These are phyloP conservation scores for Notarius quadriscutis DNA, from an alignment of 2,113 vertebrate species.

Conservation along the genomic window DNA sequence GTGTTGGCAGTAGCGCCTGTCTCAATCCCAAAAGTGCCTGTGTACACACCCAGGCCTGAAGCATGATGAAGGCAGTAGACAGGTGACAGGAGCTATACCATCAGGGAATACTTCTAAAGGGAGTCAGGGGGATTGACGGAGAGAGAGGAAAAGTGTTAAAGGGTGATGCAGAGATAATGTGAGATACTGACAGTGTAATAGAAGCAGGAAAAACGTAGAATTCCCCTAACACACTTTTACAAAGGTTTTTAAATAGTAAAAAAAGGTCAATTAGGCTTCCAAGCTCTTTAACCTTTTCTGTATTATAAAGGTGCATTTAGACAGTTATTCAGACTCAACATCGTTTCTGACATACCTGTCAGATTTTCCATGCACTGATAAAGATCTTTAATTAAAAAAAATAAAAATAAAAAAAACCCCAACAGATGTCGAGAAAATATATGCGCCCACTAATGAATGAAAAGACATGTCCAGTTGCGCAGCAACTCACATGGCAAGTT, in stretches of 20 bases:
- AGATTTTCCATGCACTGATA: constrained; percentile 1
- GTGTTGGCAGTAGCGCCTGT: constrained; percentile 65
- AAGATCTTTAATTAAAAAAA: constrained; percentile 17
- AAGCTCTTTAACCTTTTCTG: not conserved
- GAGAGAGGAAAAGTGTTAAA: constrained; percentile 26
- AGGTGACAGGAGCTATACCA: constrained; percentile 75
- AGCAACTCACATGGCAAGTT: constrained; percentile 16
- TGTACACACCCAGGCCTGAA: constrained; percentile 52
- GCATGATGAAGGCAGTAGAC: constrained; percentile 76
- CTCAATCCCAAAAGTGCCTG: constrained; percentile 29
- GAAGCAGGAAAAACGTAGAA: not conserved
- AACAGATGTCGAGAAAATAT: constrained; percentile 42
- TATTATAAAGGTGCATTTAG: not conserved
- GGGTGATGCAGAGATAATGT: constrained; percentile 40
- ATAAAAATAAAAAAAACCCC: not conserved
- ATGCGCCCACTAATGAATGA: constrained; percentile 29
- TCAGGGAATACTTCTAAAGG: constrained; percentile 70
- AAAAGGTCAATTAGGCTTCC: constrained; percentile 12
- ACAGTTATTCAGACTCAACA: not conserved
- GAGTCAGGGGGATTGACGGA: constrained; percentile 25
- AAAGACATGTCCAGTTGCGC: constrained; percentile 19
- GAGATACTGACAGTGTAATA: constrained; percentile 32
- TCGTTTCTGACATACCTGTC: not conserved
- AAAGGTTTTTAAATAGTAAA: not conserved
- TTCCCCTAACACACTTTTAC: not conserved